Percentiles rank a stretch among this genome's conserved stretches.
phyloP scores from a whole-genome alignment of 2,797 vertebrate genomes.

The Gadopsis bispinosus region DNA sequence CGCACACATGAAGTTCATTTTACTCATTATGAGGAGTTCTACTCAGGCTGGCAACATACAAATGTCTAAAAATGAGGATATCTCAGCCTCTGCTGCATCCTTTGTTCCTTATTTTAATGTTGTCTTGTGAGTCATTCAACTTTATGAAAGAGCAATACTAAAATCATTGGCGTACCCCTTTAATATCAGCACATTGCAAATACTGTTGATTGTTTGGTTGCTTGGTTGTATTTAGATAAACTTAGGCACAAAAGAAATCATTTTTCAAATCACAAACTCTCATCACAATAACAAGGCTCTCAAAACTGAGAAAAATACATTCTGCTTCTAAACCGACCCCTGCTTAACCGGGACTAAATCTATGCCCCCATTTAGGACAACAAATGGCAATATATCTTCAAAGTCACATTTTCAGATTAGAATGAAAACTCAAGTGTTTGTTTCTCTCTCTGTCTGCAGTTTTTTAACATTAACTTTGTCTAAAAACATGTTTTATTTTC shows the following conservation, averaged over 20 bases:
- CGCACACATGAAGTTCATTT: neutral
- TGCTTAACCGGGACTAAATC: neutral
- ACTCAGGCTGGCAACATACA: neutral
- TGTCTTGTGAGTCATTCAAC: too few relatives aligned
- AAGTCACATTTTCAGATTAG: neutral
- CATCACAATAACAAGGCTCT: neutral
- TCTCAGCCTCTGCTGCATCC: neutral
- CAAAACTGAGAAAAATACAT: neutral
- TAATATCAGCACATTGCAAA: neutral
- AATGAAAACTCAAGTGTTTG: neutral
- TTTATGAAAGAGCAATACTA: neutral
- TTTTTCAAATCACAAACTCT: neutral
- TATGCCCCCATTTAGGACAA: neutral
- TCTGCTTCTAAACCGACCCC: neutral
- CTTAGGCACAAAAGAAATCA: constrained; percentile 1
- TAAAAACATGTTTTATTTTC: neutral
- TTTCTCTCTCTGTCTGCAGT: neutral
- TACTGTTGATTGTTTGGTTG: neutral
- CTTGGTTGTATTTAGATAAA: constrained; percentile 3
- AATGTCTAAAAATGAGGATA: neutral
- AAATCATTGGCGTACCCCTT: neutral
- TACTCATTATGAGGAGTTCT: neutral
- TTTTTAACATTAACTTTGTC: neutral
- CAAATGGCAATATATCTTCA: neutral
- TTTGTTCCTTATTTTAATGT: neutral